Conservation (phyloP, 2,888 invertebrate species). For the Drosophila kokeensis region DNA sequence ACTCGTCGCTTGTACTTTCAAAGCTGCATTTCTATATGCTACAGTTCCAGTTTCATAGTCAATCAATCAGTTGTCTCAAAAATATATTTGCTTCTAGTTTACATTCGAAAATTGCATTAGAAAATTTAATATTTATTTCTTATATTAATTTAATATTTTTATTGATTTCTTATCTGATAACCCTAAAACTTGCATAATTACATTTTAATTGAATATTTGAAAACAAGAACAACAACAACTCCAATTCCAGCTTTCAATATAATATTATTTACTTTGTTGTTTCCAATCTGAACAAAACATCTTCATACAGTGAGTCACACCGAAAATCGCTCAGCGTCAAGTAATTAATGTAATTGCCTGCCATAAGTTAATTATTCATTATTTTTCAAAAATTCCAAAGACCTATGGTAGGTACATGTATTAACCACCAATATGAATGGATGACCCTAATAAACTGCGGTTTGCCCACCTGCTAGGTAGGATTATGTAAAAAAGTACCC, state of each 20-base stretch:
- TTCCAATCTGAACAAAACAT: background rate
- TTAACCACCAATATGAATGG: too few relatives aligned
- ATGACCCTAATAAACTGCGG: too few relatives aligned
- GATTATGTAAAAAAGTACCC: too few relatives aligned
- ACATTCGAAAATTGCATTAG: background rate
- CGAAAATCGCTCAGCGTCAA: too few relatives aligned
- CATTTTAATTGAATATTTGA: background rate
- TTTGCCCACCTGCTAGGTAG: too few relatives aligned
- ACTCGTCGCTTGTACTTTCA: too few relatives aligned
- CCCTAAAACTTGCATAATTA: background rate
- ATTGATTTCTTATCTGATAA: background rate
- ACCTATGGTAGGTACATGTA: too few relatives aligned
- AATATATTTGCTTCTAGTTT: background rate
- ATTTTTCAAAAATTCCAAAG: too few relatives aligned
- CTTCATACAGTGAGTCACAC: too few relatives aligned
- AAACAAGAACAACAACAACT: background rate
- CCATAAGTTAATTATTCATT: too few relatives aligned
- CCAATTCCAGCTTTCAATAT: background rate
- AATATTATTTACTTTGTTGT: background rate
- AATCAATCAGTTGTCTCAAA: background rate
- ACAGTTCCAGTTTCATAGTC: background rate
- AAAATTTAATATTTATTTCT: background rate
- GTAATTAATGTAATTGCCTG: too few relatives aligned
- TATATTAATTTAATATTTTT: background rate
- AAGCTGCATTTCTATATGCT: background rate